A percentile compares a stretch with the other conserved stretches of the same genome.
Evolutionary conservation across 2,797 vertebrate genomes (phyloP).

Genomic region (Zalophus californianus): DNA sequence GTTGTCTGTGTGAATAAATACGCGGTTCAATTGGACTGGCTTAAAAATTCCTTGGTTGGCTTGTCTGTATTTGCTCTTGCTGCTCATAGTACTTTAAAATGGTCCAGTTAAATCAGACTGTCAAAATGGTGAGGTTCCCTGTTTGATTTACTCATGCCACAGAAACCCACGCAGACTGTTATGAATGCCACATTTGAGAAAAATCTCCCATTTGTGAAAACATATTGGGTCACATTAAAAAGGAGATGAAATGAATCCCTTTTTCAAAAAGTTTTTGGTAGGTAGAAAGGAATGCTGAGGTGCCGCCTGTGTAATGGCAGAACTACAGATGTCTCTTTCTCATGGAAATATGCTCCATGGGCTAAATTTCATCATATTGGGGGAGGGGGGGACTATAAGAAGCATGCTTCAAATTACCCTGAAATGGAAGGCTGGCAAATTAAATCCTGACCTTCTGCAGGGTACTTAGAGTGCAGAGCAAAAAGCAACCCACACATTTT

Average conservation of each 20-base stretch:
- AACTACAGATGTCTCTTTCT: slow-evolving; percentile 70
- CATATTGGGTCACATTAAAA: slow-evolving; percentile 75
- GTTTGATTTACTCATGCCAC: slow-evolving; percentile 73
- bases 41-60: slow-evolving; percentile 64
- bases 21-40: slow-evolving; percentile 42
- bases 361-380: neutral
- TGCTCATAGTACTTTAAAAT: slow-evolving; percentile 20
- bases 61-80: slow-evolving; percentile 70
- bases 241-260: slow-evolving; percentile 76
- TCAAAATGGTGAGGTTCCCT: slow-evolving; percentile 62
- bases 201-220: slow-evolving; percentile 71
- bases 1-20: slow-evolving; percentile 70
- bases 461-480: slow-evolving; percentile 7
- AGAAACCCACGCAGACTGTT: slow-evolving; percentile 47
- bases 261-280: slow-evolving; percentile 71
- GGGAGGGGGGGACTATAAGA: neutral
- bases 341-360: slow-evolving; percentile 38
- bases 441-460: neutral
- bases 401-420: slow-evolving; percentile 50
- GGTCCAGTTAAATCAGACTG: slow-evolving; percentile 64
- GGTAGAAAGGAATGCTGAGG: slow-evolving; percentile 79
- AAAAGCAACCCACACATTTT: slow-evolving; percentile 30
- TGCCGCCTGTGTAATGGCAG: slow-evolving; percentile 58
- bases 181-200: slow-evolving; percentile 81
- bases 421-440: slow-evolving; percentile 36